Base-by-base conservation (phyloP, 2,888 invertebrate genomes). In the Hecatera dysodea region DNA sequence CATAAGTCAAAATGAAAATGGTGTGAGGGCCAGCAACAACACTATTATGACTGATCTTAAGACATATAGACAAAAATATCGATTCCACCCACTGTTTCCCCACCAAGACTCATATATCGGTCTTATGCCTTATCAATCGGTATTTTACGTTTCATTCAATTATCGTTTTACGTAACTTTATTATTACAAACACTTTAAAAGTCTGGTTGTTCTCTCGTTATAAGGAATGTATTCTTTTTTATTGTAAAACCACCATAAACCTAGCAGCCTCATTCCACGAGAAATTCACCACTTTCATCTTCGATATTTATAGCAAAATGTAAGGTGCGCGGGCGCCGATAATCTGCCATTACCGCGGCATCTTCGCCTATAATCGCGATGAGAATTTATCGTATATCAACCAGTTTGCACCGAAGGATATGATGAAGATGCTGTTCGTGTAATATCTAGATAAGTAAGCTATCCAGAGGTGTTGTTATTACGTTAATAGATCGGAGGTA, bases 271-370 rank as follows among this genome's bases (percentile, higher is more conserved):
- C 24, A 61, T 53, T 67, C 53, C 57, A 24, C 15, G 15, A 61
- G 60, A 62, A 61, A 53, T 78, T 69, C 60, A 61, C 42, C 60
- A 67, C 69, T 80, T 80, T 80, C 83, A 52, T 69, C 57, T 48
- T 50, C 22, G 60, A 72, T 85, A 85, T 85, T 84, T 85, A 84
- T 83, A 76, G 78, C 71, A 22, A 75, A 76, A 76, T 73, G 67
- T 67, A 67, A 75, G 85, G 66, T 69, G 81, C 72, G 62, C 57
- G 67, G 85, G 83, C 83, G 83, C 83, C 83, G 76, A 68, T 76
- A 78, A 75, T 75, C 72, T 65, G 71, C 78, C 70, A 80, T 83
- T 83, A 83, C 64, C 50, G 71, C 76, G 71, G 68, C 48, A 65
- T 81, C 76, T 50, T 60, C 46, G 82, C 55, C 67, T 82, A 50